Evolutionary conservation across 2,113 vertebrate species (phyloP).

Genomic region (Lophochroa leadbeateri): DNA sequence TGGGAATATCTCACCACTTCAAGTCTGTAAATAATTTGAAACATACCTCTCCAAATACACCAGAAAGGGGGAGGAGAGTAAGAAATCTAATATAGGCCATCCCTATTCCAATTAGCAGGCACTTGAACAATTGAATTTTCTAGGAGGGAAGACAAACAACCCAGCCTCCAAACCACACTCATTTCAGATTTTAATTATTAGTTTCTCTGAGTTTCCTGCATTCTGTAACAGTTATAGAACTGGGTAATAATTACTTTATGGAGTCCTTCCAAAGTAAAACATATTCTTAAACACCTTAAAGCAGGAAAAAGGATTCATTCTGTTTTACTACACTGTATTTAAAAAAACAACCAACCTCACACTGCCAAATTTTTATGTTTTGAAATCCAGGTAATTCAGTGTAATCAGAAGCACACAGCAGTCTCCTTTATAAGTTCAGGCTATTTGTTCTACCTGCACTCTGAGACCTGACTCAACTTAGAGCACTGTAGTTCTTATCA

Average conservation of each 20-base stretch:
- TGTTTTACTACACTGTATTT: background rate
- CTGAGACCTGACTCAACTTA: background rate
- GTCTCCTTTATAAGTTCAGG: background rate
- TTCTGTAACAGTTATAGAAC: background rate
- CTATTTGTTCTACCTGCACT: background rate
- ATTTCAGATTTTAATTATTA: slow-evolving; percentile 24
- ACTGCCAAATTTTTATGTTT: background rate
- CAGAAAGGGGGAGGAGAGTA: background rate
- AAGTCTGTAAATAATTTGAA: slow-evolving; percentile 55
- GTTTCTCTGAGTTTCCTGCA: background rate
- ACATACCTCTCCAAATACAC: slow-evolving; percentile 2
- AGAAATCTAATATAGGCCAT: slow-evolving; percentile 27
- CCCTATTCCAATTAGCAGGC: slow-evolving; percentile 8
- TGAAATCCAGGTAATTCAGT: background rate
- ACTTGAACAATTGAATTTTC: slow-evolving; percentile 13
- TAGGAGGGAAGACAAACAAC: slow-evolving; percentile 10
- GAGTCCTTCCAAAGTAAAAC: background rate
- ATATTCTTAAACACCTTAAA: background rate
- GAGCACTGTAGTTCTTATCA: background rate
- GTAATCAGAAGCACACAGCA: background rate
- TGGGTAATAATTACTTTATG: background rate
- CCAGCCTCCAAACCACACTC: background rate
- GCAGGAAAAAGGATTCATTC: background rate
- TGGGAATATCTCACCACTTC: slow-evolving; percentile 23
- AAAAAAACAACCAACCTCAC: background rate